These are phyloP conservation scores for Gryllus longicercus DNA, from an alignment of 2,888 invertebrate species.

Conservation along the genomic window DNA sequence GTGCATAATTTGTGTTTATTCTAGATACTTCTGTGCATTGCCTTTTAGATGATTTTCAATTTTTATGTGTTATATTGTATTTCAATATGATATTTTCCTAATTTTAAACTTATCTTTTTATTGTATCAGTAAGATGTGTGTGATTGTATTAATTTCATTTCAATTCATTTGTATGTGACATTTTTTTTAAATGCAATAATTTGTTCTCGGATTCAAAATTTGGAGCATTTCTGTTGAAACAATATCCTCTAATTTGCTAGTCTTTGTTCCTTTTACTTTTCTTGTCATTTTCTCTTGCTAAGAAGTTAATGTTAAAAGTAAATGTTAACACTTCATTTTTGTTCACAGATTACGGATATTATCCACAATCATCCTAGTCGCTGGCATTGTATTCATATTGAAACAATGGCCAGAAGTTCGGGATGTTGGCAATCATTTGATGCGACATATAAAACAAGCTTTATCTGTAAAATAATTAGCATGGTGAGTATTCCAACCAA, in stretches of 20 bases:
- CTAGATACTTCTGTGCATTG: too few relatives aligned
- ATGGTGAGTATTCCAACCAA: not conserved
- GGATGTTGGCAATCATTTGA: conserved; percentile 75
- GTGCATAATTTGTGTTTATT: too few relatives aligned
- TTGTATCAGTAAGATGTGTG: not conserved
- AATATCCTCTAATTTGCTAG: not conserved
- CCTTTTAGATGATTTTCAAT: too few relatives aligned
- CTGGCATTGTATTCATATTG: conserved; percentile 77
- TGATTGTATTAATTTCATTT: too few relatives aligned
- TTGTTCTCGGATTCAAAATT: too few relatives aligned
- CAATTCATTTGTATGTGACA: too few relatives aligned
- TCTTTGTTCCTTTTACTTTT: not conserved
- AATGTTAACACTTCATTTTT: not conserved
- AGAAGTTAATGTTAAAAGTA: not conserved
- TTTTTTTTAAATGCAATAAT: too few relatives aligned
- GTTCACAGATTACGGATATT: conserved; percentile 76
- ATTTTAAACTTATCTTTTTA: not conserved
- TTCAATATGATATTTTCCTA: not conserved
- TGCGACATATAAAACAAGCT: conserved; percentile 74
- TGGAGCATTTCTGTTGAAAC: too few relatives aligned
- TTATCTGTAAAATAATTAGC: conserved; percentile 62
- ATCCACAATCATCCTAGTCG: conserved; percentile 76
- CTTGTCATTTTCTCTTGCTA: not conserved
- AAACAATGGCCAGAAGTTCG: conserved; percentile 87
- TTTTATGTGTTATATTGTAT: not conserved